Evolutionary conservation across 2,113 vertebrate species (phyloP).

Genomic region (Rhinolophus ferrumequinum): DNA sequence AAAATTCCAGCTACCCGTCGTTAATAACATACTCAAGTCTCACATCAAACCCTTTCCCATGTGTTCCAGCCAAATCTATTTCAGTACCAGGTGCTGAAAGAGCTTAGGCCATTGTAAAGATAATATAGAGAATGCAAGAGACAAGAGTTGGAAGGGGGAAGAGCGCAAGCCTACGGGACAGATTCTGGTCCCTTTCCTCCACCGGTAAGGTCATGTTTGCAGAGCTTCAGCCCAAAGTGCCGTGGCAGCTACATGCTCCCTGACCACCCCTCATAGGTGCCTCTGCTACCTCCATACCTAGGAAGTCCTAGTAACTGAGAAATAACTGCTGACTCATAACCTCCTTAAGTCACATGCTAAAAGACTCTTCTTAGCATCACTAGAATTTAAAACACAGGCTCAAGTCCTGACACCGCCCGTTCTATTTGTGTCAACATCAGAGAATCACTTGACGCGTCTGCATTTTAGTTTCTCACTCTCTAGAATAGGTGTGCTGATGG

Average conservation of each 20-base stretch:
- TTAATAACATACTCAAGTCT: slow-evolving; percentile 1
- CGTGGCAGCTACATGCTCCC: background rate
- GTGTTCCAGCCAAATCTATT: background rate
- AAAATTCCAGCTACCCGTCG: background rate
- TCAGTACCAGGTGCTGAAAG: background rate
- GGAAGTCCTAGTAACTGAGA: background rate
- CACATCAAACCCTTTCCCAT: background rate
- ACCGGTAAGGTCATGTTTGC: accelerated
- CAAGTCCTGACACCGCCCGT: background rate
- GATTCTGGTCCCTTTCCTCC: background rate
- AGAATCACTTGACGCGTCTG: background rate
- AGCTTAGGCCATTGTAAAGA: slow-evolving; percentile 14
- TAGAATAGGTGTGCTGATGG: background rate
- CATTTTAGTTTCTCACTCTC: background rate
- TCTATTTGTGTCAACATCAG: background rate
- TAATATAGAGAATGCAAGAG: background rate
- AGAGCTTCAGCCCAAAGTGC: background rate
- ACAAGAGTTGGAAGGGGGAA: background rate
- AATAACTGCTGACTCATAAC: background rate
- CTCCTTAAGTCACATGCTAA: background rate
- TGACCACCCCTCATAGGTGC: background rate
- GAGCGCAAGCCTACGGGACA: accelerated
- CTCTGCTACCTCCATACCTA: background rate
- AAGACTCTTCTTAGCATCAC: background rate
- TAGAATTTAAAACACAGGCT: background rate